Conservation (phyloP, 2,888 invertebrate genomes). For the Lysandra coridon region DNA sequence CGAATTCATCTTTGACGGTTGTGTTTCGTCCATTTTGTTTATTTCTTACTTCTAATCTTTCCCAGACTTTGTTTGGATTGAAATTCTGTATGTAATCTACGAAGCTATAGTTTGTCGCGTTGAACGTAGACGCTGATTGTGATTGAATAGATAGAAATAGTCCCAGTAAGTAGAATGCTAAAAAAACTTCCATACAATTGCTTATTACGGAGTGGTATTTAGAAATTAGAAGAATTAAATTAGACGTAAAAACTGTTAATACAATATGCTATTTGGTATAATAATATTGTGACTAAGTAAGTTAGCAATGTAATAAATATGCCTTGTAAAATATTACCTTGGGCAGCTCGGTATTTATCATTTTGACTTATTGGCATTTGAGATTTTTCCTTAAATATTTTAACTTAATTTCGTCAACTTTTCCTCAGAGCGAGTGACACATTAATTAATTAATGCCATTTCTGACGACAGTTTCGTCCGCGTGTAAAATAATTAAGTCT, state of each 20-base stretch:
- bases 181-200: neutral
- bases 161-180: neutral
- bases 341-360: neutral
- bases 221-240: neutral
- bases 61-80: constrained; percentile 48
- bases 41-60: constrained; percentile 46
- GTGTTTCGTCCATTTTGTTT: constrained; percentile 43
- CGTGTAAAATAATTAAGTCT: neutral
- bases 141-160: neutral
- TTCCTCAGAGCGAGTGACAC: neutral
- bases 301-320: neutral
- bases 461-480: neutral
- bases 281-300: neutral
- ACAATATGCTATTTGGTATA: no score
- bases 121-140: neutral
- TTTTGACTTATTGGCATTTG: neutral
- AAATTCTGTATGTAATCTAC: constrained; percentile 50
- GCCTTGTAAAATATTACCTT: neutral
- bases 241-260: neutral
- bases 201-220: neutral
- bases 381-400: neutral
- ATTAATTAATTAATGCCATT: neutral
- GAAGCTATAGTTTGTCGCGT: constrained; percentile 40
- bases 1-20: constrained; percentile 44
- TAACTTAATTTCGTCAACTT: neutral